Evolutionary conservation across 2,113 vertebrate species (phyloP).

Genomic region (Melanerpes formicivorus): DNA sequence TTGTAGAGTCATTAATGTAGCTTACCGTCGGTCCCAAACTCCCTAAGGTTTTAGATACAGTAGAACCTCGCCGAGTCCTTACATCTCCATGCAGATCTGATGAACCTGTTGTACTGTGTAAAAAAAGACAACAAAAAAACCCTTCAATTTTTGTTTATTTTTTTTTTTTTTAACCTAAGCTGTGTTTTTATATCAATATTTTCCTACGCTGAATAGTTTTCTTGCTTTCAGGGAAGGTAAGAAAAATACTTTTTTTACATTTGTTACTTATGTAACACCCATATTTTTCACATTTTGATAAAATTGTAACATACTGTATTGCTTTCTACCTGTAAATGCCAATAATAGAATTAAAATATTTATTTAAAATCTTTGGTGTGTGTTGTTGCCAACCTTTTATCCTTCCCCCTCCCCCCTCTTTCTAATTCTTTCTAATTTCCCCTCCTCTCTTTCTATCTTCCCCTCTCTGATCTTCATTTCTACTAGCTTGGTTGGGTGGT

Average conservation of each 20-base stretch:
- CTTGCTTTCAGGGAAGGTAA: slow-evolving; percentile 99
- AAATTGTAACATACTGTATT: slow-evolving; percentile 99
- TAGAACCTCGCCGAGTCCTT: slow-evolving; percentile 78
- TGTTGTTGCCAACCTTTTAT: background rate
- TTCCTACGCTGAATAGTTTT: slow-evolving; percentile 95
- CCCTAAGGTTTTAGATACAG: slow-evolving; percentile 73
- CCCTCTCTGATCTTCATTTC: background rate
- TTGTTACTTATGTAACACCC: slow-evolving; percentile 99
- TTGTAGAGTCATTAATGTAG: slow-evolving; percentile 62
- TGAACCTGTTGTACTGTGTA: slow-evolving; percentile 89
- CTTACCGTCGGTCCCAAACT: slow-evolving; percentile 35
- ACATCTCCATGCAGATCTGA: slow-evolving; percentile 80
- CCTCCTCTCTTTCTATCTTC: background rate
- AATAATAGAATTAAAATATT: slow-evolving; percentile 99
- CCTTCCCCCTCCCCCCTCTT: background rate
- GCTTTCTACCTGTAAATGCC: slow-evolving; percentile 99
- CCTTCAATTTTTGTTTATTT: slow-evolving; percentile 14
- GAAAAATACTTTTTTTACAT: slow-evolving; percentile 96
- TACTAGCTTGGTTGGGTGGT: background rate
- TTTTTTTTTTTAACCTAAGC: slow-evolving; percentile 85
- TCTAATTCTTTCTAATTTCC: background rate
- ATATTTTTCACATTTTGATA: slow-evolving; percentile 99
- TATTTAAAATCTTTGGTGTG: slow-evolving; percentile 89
- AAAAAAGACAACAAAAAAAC: slow-evolving; percentile 53
- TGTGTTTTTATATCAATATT: slow-evolving; percentile 96